Conservation (phyloP, 2,797 vertebrate species). For the Yasuhikotakia modesta region DNA sequence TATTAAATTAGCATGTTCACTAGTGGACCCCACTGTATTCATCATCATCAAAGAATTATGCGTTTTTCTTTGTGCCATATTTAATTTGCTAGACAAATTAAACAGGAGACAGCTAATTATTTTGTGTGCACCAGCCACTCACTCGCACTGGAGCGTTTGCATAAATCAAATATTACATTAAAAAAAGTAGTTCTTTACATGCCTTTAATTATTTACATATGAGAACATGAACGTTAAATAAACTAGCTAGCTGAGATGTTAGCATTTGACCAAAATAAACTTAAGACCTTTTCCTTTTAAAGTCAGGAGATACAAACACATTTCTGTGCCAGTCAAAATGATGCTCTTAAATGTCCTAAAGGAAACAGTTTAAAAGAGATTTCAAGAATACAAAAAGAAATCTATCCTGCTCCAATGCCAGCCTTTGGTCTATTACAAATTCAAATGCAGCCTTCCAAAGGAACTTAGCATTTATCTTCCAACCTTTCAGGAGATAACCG, state of each 20-base stretch:
- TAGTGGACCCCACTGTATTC: too few species aligned
- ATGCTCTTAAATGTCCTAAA: conserved; percentile 74
- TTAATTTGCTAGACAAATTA: too few species aligned
- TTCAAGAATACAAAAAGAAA: conserved; percentile 78
- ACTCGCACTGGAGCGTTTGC: not conserved
- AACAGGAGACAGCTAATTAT: not conserved
- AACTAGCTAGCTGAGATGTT: not conserved
- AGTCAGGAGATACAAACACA: conserved; percentile 44
- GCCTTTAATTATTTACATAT: conserved; percentile 21
- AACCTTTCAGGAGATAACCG: conserved; percentile 61
- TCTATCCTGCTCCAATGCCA: conserved; percentile 71
- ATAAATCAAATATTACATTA: not conserved
- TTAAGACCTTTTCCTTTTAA: conserved; percentile 41
- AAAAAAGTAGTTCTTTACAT: not conserved
- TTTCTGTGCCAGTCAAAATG: conserved; percentile 63
- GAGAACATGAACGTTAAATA: not conserved
- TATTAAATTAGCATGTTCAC: too few species aligned
- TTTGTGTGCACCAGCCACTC: not conserved
- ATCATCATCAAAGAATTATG: too few species aligned
- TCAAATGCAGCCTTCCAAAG: conserved; percentile 75
- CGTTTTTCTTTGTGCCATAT: too few species aligned
- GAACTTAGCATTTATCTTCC: conserved; percentile 69
- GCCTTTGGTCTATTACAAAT: conserved; percentile 80
- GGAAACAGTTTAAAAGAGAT: conserved; percentile 83
- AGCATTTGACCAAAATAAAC: conserved; percentile 34